Evolutionary conservation across 2,888 invertebrate genomes (phyloP).

Genomic region (Linyphia triangularis): DNA sequence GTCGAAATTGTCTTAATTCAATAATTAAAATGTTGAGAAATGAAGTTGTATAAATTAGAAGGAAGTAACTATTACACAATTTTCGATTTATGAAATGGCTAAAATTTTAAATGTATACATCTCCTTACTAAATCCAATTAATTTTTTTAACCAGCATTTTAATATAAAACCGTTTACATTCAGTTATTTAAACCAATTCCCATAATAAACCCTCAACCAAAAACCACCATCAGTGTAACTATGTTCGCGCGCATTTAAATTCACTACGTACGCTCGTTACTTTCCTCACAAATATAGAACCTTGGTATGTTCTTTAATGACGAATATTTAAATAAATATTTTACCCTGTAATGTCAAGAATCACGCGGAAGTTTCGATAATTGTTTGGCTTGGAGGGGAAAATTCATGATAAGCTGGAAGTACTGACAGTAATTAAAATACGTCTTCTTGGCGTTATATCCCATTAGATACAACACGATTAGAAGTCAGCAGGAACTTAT

Average conservation of each 20-base stretch:
- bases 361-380: not conserved
- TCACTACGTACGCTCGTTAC: not conserved
- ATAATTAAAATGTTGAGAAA: too few species aligned
- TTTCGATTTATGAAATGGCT: too few species aligned
- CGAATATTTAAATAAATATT: slow-evolving; percentile 3
- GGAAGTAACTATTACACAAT: too few species aligned
- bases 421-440: slow-evolving; percentile 3
- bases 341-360: not conserved
- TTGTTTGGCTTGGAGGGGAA: slow-evolving; percentile 3
- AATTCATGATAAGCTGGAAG: not conserved
- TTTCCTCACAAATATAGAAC: not conserved
- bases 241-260: not conserved
- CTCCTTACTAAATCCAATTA: too few species aligned
- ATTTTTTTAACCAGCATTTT: too few species aligned
- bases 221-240: not conserved
- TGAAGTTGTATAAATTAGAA: too few species aligned
- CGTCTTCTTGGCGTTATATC: not conserved
- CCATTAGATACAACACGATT: not conserved
- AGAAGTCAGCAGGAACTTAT: slow-evolving; percentile 3
- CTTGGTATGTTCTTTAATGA: not conserved
- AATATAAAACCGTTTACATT: too few species aligned
- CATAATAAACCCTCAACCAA: too few species aligned
- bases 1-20: too few species aligned
- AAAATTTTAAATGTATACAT: too few species aligned
- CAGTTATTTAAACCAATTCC: too few species aligned